phyloP scores from a whole-genome alignment of 37 sponge, comb jelly and placozoan genomes.

The Cladorhizidae sp. region DNA sequence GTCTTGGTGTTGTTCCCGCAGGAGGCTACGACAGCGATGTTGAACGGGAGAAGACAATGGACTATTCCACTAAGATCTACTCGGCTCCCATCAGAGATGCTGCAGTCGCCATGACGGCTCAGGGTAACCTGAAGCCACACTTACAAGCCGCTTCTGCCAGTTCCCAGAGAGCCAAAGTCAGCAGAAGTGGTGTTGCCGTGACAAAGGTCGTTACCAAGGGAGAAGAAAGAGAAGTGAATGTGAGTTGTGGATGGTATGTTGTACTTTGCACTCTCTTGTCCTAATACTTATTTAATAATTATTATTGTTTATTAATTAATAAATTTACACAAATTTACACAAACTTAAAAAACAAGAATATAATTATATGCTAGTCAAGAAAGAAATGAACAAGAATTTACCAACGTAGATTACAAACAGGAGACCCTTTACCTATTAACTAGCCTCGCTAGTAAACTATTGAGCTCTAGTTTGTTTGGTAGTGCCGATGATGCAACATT shows the following conservation, averaged over 20 bases:
- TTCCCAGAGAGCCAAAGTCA: slow-evolving; percentile 4
- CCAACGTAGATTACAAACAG: no score
- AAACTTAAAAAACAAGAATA: no score
- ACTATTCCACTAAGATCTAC: slow-evolving; percentile 90
- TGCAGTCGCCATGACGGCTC: background rate
- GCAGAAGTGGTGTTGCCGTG: background rate
- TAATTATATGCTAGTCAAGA: no score
- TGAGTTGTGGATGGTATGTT: slow-evolving; percentile 12
- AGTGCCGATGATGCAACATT: no score
- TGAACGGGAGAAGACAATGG: slow-evolving; percentile 88
- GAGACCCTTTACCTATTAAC: no score
- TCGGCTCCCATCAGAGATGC: slow-evolving; percentile 73
- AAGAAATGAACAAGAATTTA: no score
- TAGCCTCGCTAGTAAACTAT: no score
- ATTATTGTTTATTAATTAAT: no score
- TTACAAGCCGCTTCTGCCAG: slow-evolving; percentile 8
- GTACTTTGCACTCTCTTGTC: background rate
- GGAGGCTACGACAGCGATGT: slow-evolving; percentile 97
- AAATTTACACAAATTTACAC: no score
- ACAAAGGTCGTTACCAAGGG: slow-evolving; percentile 31
- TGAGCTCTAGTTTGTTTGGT: no score
- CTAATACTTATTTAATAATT: no score
- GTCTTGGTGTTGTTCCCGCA: slow-evolving; percentile 3
- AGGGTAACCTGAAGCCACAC: slow-evolving; percentile 52
- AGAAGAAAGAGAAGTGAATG: slow-evolving; percentile 28